phyloP scores from a whole-genome alignment of 2,888 invertebrate genomes.

The Perizoma affinitatum region DNA sequence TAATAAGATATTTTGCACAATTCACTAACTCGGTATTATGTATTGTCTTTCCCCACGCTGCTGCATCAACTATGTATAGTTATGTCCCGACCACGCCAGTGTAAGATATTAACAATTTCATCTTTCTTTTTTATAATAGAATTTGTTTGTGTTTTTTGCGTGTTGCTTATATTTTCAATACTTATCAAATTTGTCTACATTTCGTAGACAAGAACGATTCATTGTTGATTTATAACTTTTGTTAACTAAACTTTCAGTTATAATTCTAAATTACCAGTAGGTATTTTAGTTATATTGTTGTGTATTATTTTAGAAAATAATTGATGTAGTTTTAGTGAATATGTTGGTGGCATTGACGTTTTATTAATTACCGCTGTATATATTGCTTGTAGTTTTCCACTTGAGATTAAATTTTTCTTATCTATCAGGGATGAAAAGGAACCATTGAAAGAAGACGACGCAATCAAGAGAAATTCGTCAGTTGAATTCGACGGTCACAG shows the following conservation, averaged over 20 bases:
- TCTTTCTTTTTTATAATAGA: slow-evolving; percentile 35
- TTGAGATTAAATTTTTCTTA: slow-evolving; percentile 14
- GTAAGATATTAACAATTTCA: slow-evolving; percentile 77
- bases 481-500: slow-evolving; percentile 93
- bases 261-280: too few species aligned
- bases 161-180: slow-evolving; percentile 29
- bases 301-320: slow-evolving; percentile 8
- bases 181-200: slow-evolving; percentile 15
- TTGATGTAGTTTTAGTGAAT: slow-evolving; percentile 8
- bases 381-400: slow-evolving; percentile 18
- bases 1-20: slow-evolving; percentile 50
- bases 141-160: slow-evolving; percentile 42
- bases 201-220: background rate
- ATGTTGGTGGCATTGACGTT: slow-evolving; percentile 11
- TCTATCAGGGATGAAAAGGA: slow-evolving; percentile 90
- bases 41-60: slow-evolving; percentile 75
- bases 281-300: slow-evolving; percentile 2
- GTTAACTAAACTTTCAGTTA: too few species aligned
- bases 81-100: slow-evolving; percentile 86
- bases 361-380: slow-evolving; percentile 35
- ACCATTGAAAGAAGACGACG: slow-evolving; percentile 89
- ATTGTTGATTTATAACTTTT: too few species aligned
- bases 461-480: slow-evolving; percentile 89
- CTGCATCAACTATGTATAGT: slow-evolving; percentile 72
- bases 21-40: slow-evolving; percentile 59